These are phyloP conservation scores for Chamaedrilus cognettii DNA, from an alignment of 2,888 invertebrate species.

Conservation along the genomic window DNA sequence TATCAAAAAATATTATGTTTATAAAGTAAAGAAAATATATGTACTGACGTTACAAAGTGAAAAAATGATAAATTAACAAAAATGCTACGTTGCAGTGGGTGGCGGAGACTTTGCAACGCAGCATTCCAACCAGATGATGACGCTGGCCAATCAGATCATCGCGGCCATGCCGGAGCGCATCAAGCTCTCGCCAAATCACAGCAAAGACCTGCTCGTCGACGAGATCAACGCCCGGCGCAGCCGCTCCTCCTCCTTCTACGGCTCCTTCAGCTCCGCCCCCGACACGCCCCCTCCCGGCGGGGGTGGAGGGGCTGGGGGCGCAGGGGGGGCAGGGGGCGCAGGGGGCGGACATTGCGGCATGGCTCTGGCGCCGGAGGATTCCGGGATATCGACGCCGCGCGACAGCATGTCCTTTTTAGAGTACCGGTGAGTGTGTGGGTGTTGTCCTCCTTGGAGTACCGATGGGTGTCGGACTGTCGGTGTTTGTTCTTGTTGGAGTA, in stretches of 20 bases:
- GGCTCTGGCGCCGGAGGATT: slow-evolving; percentile 47
- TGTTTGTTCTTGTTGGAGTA: too few species aligned
- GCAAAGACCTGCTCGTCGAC: slow-evolving; percentile 44
- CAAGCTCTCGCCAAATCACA: slow-evolving; percentile 70
- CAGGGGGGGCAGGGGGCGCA: too few species aligned
- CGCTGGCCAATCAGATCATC: slow-evolving; percentile 96
- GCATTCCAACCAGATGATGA: slow-evolving; percentile 60
- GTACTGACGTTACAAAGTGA: too few species aligned
- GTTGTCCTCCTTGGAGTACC: too few species aligned
- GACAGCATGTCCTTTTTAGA: slow-evolving; percentile 55
- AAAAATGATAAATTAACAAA: too few species aligned
- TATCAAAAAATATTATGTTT: too few species aligned
- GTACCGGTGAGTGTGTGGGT: slow-evolving; percentile 44
- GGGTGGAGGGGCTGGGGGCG: not conserved
- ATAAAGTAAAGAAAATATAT: too few species aligned
- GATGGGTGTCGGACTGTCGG: too few species aligned
- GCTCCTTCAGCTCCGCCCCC: slow-evolving; percentile 43
- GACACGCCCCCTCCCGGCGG: slow-evolving; percentile 59
- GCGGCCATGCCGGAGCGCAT: slow-evolving; percentile 98
- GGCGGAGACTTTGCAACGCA: slow-evolving; percentile 9
- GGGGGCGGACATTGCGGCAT: too few species aligned
- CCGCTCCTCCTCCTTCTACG: slow-evolving; percentile 76
- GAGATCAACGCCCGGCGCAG: slow-evolving; percentile 62
- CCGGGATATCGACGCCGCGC: slow-evolving; percentile 57
- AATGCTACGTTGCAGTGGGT: too few species aligned